phyloP scores from a whole-genome alignment of 2,797 vertebrate genomes.

The Heterohyrax brucei region DNA sequence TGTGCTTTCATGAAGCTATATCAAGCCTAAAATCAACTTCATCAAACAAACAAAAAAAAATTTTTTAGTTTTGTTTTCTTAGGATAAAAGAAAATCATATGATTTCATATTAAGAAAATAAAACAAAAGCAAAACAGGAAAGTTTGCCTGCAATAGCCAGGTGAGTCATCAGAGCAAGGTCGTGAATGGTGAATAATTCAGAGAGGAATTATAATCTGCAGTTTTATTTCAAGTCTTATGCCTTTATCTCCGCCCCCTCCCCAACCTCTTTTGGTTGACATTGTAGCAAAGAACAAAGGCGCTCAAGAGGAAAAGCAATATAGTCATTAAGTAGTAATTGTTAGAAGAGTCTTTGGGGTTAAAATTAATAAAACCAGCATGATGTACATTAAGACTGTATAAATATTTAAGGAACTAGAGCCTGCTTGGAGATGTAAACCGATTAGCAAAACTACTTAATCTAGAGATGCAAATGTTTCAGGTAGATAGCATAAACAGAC shows the following conservation, averaged over 20 bases:
- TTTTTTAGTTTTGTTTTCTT: slow-evolving; percentile 58
- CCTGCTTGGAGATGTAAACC: slow-evolving; percentile 79
- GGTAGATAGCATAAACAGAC: slow-evolving; percentile 80
- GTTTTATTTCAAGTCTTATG: slow-evolving; percentile 56
- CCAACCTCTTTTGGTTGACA: slow-evolving; percentile 1
- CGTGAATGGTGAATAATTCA: slow-evolving; percentile 28
- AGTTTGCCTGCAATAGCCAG: slow-evolving; percentile 49
- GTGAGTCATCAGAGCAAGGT: slow-evolving; percentile 51
- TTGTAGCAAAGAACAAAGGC: slow-evolving; percentile 82
- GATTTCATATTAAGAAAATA: slow-evolving; percentile 22
- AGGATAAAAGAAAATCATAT: slow-evolving; percentile 65
- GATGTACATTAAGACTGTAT: slow-evolving; percentile 83
- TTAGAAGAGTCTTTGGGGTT: slow-evolving; percentile 78
- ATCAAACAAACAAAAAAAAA: neutral
- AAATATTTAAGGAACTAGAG: slow-evolving; percentile 87
- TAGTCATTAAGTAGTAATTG: slow-evolving; percentile 84
- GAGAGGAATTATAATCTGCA: slow-evolving; percentile 61
- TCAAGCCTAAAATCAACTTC: slow-evolving; percentile 37
- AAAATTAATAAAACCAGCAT: slow-evolving; percentile 85
- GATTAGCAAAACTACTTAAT: slow-evolving; percentile 81
- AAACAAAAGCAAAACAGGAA: slow-evolving; percentile 7
- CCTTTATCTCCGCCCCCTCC: neutral
- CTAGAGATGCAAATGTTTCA: slow-evolving; percentile 73
- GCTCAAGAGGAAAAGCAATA: slow-evolving; percentile 78
- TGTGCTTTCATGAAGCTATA: slow-evolving; percentile 70